Conservation (phyloP, 1,140 invertebrate species). For the Atopsyche davidsoni region DNA sequence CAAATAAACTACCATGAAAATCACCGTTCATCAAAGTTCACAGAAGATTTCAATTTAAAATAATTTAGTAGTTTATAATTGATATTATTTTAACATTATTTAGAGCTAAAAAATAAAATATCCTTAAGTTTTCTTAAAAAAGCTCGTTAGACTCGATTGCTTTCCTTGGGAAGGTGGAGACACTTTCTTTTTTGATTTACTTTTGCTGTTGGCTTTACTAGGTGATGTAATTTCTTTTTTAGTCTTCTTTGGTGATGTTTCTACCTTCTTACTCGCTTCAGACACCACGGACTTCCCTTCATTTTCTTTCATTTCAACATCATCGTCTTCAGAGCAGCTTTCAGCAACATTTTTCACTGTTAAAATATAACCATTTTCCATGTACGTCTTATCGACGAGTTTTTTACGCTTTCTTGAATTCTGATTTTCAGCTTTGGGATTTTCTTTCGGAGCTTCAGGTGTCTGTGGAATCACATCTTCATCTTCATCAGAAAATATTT, state of each 20-base stretch:
- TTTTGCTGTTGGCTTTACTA: slow-evolving; percentile 8
- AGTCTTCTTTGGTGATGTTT: not conserved
- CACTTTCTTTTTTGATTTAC: slow-evolving; percentile 17
- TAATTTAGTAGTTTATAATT: no score
- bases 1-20: no score
- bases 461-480: slow-evolving; percentile 19
- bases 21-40: no score
- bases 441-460: slow-evolving; percentile 6
- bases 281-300: not conserved
- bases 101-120: not conserved
- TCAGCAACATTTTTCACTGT: slow-evolving; percentile 15
- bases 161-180: slow-evolving; percentile 11
- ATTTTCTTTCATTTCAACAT: slow-evolving; percentile 4
- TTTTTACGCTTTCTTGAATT: slow-evolving; percentile 23
- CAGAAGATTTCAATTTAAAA: no score
- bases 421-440: not conserved
- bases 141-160: slow-evolving; percentile 16
- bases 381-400: slow-evolving; percentile 14
- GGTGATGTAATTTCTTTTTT: not conserved
- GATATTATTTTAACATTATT: no score
- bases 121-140: slow-evolving; percentile 12
- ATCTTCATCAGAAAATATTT: slow-evolving; percentile 11
- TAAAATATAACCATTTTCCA: slow-evolving; percentile 14
- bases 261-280: not conserved
- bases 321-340: slow-evolving; percentile 15